Conservation (phyloP, 2,888 invertebrate species). For the Phaonia tiefii region DNA sequence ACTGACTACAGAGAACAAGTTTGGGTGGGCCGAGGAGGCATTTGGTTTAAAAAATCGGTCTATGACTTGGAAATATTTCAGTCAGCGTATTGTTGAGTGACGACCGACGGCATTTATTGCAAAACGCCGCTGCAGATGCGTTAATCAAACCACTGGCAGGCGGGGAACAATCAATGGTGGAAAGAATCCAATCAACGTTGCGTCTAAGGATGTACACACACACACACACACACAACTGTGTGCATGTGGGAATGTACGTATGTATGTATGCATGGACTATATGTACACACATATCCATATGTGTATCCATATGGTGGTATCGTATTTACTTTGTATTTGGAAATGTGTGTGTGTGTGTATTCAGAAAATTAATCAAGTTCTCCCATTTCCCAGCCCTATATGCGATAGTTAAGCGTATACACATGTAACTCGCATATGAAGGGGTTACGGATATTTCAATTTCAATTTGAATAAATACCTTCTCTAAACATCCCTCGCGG, state of each 20-base stretch:
- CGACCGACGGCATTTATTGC: too few relatives aligned
- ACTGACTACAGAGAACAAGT: too few relatives aligned
- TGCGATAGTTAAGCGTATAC: conserved; percentile 19
- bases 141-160: too few relatives aligned
- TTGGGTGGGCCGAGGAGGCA: too few relatives aligned
- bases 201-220: too few relatives aligned
- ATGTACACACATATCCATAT: conserved; percentile 29
- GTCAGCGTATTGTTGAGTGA: too few relatives aligned
- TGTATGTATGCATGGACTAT: neutral
- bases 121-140: too few relatives aligned
- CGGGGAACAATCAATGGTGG: too few relatives aligned
- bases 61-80: too few relatives aligned
- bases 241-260: neutral
- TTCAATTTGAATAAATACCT: conserved; percentile 71
- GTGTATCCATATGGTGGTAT: conserved; percentile 7
- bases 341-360: conserved; percentile 50
- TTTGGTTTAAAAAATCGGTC: too few relatives aligned
- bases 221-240: neutral
- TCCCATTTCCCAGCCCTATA: conserved; percentile 8
- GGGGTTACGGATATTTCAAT: conserved; percentile 37
- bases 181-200: too few relatives aligned
- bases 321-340: conserved; percentile 23
- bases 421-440: conserved; percentile 51
- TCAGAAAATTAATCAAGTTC: conserved; percentile 65
- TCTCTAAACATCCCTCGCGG: conserved; percentile 75